These are phyloP conservation scores for Ramphastos sulfuratus DNA, from an alignment of 2,113 vertebrate species.

Conservation along the genomic window DNA sequence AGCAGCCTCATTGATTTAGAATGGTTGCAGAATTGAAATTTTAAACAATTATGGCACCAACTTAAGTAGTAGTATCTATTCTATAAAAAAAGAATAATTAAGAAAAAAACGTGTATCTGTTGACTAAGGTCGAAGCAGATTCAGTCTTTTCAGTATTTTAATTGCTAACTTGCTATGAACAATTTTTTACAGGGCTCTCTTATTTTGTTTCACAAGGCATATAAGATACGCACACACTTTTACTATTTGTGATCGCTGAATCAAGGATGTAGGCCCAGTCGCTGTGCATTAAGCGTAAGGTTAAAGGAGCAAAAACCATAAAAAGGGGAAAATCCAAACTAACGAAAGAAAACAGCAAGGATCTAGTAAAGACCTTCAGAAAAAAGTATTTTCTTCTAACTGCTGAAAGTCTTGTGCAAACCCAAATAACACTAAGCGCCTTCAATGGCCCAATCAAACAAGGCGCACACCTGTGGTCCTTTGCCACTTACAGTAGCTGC, in stretches of 20 bases:
- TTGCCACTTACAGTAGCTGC: accelerated
- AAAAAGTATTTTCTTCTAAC: too few species aligned
- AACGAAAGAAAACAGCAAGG: accelerated
- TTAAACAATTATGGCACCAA: not conserved
- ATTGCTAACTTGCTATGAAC: not conserved
- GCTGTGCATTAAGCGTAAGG: accelerated
- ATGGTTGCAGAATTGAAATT: not conserved
- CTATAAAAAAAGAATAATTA: accelerated
- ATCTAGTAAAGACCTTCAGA: not conserved
- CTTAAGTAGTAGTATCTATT: not conserved
- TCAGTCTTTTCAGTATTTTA: not conserved
- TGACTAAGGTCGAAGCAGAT: not conserved
- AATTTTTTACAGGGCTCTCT: not conserved
- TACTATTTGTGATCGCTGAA: accelerated
- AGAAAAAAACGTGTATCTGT: not conserved
- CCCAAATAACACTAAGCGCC: accelerated
- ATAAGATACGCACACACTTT: accelerated
- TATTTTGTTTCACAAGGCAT: not conserved
- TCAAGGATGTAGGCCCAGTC: accelerated
- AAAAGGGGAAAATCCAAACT: not conserved
- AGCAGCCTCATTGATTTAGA: not conserved
- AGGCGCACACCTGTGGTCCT: accelerated
- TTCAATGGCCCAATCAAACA: accelerated
- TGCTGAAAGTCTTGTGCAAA: not conserved
- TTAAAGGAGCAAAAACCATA: not conserved